Evolutionary conservation across 2,888 invertebrate species (phyloP), one percentile per base, ranked within the genome.

Genomic region (Agonopterix subpropinquella): DNA sequence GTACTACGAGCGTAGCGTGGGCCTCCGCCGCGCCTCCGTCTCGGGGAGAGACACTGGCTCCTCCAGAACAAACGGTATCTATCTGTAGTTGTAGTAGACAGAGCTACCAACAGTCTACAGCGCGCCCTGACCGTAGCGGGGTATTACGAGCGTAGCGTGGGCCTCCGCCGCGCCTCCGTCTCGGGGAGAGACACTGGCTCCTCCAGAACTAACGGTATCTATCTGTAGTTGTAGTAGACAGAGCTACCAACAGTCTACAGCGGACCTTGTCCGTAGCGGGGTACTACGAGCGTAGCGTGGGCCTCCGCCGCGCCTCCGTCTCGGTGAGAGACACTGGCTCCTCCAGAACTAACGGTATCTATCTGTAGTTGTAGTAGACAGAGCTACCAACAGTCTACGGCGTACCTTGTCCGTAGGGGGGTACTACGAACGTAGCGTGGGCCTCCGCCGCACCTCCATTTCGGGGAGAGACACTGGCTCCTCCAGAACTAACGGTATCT

Each of bases 1-100:
- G 65, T 96, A 95, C 81, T 96, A 96, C 69, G 95, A 96, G 70
- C 89, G 94, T 37, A 94, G 94, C 65, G 90, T 93, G 43, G 94
- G 95, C 48, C 88, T 96, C 37, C 90, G 92, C 52, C 91, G 92
- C 45, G 94, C 95, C 3, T 93, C 94, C 64, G 92, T 92, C 56
- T 92, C 92, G 54, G 96, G 96, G 0, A 89, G 94, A 7, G 96
- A 97, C 72, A 94, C 96, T 58, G 94, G 95, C 8, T 92, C 92
- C 53, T 96, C 96, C 1, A 92, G 93, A 67, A 95, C 95, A 8
- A 92, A 93, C 80, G 95, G 95, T 18, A 37, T 5, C 10, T 37
- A 9, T 37, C 18, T 37, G 2, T 37, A 37, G 9, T 13, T 13
- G 13, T 10, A 37, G 4, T 2, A n/a, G n/a, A 94, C 64, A 93